Conservation (phyloP, 2,113 vertebrate genomes). For the Centropristis striata region DNA sequence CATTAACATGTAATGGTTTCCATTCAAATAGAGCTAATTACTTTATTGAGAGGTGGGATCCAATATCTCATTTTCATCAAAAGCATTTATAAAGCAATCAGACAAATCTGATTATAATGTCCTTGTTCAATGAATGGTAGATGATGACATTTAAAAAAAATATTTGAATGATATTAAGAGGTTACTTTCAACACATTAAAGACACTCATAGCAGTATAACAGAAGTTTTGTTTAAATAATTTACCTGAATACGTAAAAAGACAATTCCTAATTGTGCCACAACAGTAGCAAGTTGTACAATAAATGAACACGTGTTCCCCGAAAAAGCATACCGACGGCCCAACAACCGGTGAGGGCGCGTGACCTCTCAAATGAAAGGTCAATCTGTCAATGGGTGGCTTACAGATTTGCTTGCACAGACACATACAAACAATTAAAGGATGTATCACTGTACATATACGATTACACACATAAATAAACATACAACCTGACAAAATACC, state of each 20-base stretch:
- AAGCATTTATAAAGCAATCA: slow-evolving; percentile 66
- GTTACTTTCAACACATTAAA: not conserved
- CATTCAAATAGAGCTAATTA: slow-evolving; percentile 53
- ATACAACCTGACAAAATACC: slow-evolving; percentile 72
- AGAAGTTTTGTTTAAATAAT: not conserved
- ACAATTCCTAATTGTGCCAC: not conserved
- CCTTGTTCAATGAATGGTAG: slow-evolving; percentile 17
- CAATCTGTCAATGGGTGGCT: slow-evolving; percentile 25
- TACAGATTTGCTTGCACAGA: slow-evolving; percentile 17
- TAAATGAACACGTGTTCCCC: slow-evolving; percentile 23
- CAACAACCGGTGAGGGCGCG: slow-evolving; percentile 35
- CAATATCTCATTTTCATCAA: slow-evolving; percentile 51
- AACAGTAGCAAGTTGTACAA: slow-evolving; percentile 6
- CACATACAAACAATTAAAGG: slow-evolving; percentile 64
- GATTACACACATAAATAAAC: slow-evolving; percentile 72
- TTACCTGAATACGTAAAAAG: not conserved
- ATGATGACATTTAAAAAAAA: not conserved
- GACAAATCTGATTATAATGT: slow-evolving; percentile 55
- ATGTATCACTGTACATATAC: slow-evolving; percentile 63
- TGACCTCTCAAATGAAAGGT: slow-evolving; percentile 61
- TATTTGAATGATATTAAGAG: not conserved
- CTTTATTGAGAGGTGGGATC: slow-evolving; percentile 53
- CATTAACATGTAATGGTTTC: slow-evolving; percentile 54
- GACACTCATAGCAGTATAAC: not conserved
- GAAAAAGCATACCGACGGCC: slow-evolving; percentile 25